Evolutionary conservation across 1,140 invertebrate genomes (phyloP).

Genomic region (Metopolophium dirhodum): DNA sequence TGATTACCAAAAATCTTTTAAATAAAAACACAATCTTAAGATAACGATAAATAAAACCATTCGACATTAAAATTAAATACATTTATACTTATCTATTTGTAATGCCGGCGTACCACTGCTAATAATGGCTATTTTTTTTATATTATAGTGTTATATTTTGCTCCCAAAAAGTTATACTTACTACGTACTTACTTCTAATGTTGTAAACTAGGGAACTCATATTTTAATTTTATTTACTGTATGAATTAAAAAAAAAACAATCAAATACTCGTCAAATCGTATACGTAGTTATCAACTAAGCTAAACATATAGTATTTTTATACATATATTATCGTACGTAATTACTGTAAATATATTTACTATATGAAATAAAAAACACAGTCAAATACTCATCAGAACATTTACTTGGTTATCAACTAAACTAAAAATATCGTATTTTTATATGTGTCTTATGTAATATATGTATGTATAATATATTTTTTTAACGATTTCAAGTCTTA

Average conservation of each 20-base stretch:
- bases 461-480: background rate
- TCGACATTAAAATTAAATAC: background rate
- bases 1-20: background rate
- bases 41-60: background rate
- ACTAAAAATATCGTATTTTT: background rate
- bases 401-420: no score
- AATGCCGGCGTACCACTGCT: background rate
- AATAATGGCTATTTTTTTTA: background rate
- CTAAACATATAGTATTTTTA: background rate
- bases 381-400: no score
- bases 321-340: background rate
- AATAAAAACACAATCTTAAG: background rate
- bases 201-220: background rate
- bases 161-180: background rate
- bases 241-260: no score
- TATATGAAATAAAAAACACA: no score
- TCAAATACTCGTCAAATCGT: no score
- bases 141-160: background rate
- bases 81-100: background rate
- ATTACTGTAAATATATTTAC: no score
- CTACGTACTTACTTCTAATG: background rate
- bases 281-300: no score
- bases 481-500: background rate
- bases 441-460: background rate
- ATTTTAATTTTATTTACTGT: background rate